Evolutionary conservation across 2,113 vertebrate species (phyloP).

Genomic region (Saiga tatarica): DNA sequence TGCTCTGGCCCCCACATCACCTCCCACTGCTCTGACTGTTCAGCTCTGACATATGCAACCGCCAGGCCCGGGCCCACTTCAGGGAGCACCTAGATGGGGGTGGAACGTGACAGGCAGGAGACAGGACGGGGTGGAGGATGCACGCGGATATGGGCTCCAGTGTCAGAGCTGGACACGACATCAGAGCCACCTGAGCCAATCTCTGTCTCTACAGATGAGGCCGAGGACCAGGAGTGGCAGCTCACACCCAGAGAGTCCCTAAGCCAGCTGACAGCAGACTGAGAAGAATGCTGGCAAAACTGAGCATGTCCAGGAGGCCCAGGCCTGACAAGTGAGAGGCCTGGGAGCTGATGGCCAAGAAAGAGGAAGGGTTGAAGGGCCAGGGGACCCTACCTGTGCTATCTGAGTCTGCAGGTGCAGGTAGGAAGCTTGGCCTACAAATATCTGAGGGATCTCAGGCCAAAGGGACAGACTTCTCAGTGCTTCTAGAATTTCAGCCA

Average conservation of each 20-base stretch:
- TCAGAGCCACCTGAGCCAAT: not conserved
- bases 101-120: accelerated
- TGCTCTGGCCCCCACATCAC: not conserved
- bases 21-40: not conserved
- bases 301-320: accelerated
- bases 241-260: not conserved
- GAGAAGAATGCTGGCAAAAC: not conserved
- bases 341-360: not conserved
- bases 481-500: not conserved
- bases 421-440: not conserved
- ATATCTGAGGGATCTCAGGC: not conserved
- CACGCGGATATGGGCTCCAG: accelerated
- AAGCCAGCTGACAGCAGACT: not conserved
- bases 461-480: not conserved
- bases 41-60: not conserved
- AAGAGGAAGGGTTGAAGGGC: not conserved
- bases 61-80: not conserved
- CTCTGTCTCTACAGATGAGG: not conserved
- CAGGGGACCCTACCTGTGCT: not conserved
- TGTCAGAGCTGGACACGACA: not conserved
- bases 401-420: not conserved
- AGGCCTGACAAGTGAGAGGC: not conserved
- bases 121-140: not conserved
- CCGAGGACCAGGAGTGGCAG: not conserved
- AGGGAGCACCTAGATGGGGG: not conserved